Percentiles rank a stretch among this genome's conserved stretches.
phyloP scores from a whole-genome alignment of 1,140 invertebrate species.

The Pogonomyrmex barbatus region DNA sequence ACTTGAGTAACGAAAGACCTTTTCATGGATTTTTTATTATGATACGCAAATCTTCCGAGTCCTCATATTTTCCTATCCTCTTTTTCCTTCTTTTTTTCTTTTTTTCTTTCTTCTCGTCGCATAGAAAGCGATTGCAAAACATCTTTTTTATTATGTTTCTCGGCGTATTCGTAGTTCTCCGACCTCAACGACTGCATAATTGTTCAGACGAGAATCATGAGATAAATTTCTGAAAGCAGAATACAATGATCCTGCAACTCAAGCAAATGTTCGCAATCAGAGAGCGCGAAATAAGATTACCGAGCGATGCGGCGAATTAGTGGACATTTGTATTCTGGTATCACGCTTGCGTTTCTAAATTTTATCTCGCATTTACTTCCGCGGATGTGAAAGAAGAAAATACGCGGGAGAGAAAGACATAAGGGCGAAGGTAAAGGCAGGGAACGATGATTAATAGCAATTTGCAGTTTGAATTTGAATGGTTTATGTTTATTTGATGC shows the following conservation, averaged over 20 bases:
- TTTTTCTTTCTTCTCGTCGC: not conserved
- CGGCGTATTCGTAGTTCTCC: constrained; percentile 23
- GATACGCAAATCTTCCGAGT: not conserved
- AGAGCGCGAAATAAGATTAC: constrained; percentile 47
- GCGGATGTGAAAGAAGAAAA: not conserved
- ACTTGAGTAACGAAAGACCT: not conserved
- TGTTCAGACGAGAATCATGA: not conserved
- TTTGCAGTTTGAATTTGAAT: constrained; percentile 52
- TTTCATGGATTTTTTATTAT: constrained; percentile 9
- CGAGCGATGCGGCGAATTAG: constrained; percentile 35
- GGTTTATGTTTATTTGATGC: not conserved
- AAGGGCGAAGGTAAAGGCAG: not conserved
- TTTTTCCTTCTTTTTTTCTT: too few relatives aligned
- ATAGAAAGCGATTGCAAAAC: constrained; percentile 14
- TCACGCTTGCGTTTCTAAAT: constrained; percentile 26
- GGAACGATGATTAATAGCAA: constrained; percentile 20
- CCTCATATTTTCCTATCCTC: not conserved
- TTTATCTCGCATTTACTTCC: constrained; percentile 42
- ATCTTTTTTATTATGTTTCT: constrained; percentile 5
- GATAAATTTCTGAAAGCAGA: constrained; percentile 38
- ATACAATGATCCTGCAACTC: constrained; percentile 20
- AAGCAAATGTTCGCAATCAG: constrained; percentile 49
- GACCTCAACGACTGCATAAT: not conserved
- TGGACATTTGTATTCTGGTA: constrained; percentile 34
- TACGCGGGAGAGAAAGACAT: not conserved